These are phyloP conservation scores for Hypomecis punctinalis DNA, from an alignment of 2,888 invertebrate genomes.

Conservation along the genomic window DNA sequence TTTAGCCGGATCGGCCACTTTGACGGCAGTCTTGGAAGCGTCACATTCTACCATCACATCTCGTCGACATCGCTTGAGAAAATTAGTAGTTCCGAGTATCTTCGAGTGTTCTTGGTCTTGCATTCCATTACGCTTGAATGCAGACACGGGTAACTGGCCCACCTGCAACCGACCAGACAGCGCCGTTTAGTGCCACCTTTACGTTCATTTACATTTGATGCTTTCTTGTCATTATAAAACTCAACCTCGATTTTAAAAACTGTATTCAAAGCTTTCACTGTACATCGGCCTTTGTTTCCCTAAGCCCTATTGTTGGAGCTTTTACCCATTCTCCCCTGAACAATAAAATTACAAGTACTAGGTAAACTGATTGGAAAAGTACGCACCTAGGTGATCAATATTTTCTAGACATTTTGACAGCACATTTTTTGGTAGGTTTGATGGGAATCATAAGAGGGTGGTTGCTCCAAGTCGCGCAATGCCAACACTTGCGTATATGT, in stretches of 20 bases:
- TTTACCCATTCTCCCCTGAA: conserved; percentile 24
- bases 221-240: conserved; percentile 14
- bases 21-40: conserved; percentile 52
- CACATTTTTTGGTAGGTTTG: conserved; percentile 71
- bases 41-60: conserved; percentile 71
- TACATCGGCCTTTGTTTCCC: conserved; percentile 16
- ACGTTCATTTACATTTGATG: conserved; percentile 21
- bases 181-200: conserved; percentile 54
- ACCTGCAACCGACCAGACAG: conserved; percentile 77
- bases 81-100: conserved; percentile 70
- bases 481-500: conserved; percentile 73
- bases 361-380: conserved; percentile 43
- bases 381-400: conserved; percentile 57
- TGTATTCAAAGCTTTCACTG: conserved; percentile 15
- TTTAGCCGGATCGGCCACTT: conserved; percentile 67
- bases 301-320: conserved; percentile 15
- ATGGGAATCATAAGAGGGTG: conserved; percentile 62
- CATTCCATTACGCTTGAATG: conserved; percentile 80
- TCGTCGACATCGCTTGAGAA: conserved; percentile 65
- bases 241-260: conserved; percentile 7
- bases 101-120: conserved; percentile 78
- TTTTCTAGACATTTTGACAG: conserved; percentile 61
- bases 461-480: conserved; percentile 61
- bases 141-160: conserved; percentile 68
- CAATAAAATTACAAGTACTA: conserved; percentile 16